These are phyloP conservation scores for Muscicapa striata DNA, from an alignment of 2,797 vertebrate species.

Conservation along the genomic window DNA sequence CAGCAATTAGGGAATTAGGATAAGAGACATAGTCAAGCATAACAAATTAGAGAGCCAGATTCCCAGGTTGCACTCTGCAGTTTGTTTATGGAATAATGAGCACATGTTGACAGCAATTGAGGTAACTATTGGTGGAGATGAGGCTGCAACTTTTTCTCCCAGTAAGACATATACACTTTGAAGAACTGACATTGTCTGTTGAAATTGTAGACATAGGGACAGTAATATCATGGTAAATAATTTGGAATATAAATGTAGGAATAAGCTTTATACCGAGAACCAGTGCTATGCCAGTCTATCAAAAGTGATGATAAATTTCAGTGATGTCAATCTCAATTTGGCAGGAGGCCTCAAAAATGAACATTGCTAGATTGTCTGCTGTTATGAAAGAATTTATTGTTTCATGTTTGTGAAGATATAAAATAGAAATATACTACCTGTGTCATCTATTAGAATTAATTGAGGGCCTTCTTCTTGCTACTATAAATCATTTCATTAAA, in stretches of 20 bases:
- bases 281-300: not conserved
- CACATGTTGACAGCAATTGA: not conserved
- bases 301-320: not conserved
- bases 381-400: not conserved
- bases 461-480: not conserved
- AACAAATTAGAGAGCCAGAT: not conserved
- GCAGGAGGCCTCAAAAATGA: not conserved
- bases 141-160: not conserved
- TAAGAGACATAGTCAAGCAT: not conserved
- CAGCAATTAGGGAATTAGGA: not conserved
- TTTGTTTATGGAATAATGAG: not conserved
- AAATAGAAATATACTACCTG: not conserved
- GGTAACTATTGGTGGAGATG: not conserved
- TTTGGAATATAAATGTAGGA: not conserved
- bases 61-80: not conserved
- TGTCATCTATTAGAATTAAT: not conserved
- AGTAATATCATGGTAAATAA: not conserved
- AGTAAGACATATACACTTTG: not conserved
- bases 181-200: not conserved
- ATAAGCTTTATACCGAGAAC: not conserved
- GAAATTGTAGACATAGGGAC: not conserved
- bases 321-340: not conserved
- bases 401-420: not conserved
- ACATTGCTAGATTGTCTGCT: not conserved
- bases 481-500: not conserved